Evolutionary conservation across 2,113 vertebrate genomes (phyloP).

Genomic region (Fukomys damarensis): DNA sequence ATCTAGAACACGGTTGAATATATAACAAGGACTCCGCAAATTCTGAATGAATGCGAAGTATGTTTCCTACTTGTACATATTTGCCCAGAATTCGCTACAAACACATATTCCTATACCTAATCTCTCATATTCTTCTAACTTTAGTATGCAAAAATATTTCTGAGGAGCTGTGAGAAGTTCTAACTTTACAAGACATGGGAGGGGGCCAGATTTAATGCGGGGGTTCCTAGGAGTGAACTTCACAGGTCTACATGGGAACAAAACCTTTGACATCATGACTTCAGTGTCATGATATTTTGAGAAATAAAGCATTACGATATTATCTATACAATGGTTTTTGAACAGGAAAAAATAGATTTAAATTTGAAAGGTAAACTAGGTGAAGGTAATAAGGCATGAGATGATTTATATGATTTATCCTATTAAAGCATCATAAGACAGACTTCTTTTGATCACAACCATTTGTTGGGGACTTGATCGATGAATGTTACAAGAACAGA

Average conservation of each 20-base stretch:
- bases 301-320: background rate
- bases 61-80: background rate
- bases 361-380: background rate
- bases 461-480: background rate
- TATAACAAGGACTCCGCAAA: background rate
- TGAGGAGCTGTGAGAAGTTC: background rate
- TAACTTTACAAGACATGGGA: background rate
- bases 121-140: background rate
- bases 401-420: background rate
- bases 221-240: background rate
- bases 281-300: background rate
- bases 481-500: background rate
- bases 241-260: background rate
- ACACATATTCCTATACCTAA: background rate
- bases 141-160: background rate
- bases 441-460: background rate
- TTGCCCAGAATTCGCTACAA: background rate
- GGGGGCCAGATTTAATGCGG: background rate
- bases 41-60: background rate
- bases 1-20: background rate
- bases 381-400: background rate
- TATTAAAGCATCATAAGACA: constrained; percentile 3
- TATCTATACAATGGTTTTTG: background rate
- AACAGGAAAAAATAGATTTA: background rate
- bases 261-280: background rate